Evolutionary conservation across 2,797 vertebrate species (phyloP).

Genomic region (Rhabdomys pumilio): DNA sequence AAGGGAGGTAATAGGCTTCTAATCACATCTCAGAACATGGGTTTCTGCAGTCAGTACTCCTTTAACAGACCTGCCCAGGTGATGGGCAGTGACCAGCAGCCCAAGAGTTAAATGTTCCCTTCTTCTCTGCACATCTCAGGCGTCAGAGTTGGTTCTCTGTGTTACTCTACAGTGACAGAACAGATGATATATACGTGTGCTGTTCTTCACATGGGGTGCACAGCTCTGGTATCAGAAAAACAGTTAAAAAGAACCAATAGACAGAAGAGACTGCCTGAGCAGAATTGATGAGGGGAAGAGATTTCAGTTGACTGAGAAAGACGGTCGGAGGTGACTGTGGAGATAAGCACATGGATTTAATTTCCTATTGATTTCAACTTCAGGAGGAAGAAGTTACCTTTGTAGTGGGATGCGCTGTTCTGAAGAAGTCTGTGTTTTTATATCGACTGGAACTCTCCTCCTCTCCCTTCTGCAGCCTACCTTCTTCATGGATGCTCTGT

Average conservation of each 20-base stretch:
- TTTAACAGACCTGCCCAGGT: conserved; percentile 71
- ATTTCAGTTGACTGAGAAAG: conserved; percentile 65
- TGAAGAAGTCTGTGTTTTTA: conserved; percentile 16
- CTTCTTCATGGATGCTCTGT: background rate
- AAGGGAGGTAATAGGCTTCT: background rate
- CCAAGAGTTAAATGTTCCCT: conserved; percentile 65
- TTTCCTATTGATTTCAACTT: conserved; percentile 87
- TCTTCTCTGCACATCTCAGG: conserved; percentile 81
- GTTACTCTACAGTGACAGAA: background rate
- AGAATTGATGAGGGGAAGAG: conserved; percentile 9
- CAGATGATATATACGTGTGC: background rate
- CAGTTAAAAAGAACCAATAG: background rate
- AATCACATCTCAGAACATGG: conserved; percentile 64
- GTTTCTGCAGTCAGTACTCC: conserved; percentile 75
- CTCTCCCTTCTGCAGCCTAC: background rate
- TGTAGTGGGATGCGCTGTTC: conserved; percentile 50
- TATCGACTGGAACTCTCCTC: background rate
- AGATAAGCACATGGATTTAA: conserved; percentile 81
- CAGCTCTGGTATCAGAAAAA: background rate
- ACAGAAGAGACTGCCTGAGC: background rate
- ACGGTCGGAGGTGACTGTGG: conserved; percentile 80
- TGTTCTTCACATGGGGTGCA: conserved; percentile 22
- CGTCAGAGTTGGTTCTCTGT: conserved; percentile 72
- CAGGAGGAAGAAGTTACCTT: conserved; percentile 79
- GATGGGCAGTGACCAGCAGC: conserved; percentile 74